Percentiles rank a stretch among this genome's conserved stretches.
Evolutionary conservation across 2,888 invertebrate genomes (phyloP).

Genomic region (Aspidiotus rigidus): DNA sequence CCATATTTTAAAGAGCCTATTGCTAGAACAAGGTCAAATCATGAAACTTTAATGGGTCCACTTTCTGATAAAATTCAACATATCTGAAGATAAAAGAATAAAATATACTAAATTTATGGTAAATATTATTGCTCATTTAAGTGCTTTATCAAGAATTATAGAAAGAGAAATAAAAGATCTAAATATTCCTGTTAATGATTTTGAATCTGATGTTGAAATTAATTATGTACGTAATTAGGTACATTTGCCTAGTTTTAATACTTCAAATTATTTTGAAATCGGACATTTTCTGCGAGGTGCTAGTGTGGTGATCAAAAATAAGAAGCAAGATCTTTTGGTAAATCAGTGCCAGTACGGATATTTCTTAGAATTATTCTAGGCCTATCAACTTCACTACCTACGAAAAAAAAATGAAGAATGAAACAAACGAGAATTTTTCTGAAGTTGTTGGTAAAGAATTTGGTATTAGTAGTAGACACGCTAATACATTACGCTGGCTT

Average conservation of each 20-base stretch:
- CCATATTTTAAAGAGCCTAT: no score
- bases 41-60: no score
- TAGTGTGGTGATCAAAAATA: neutral
- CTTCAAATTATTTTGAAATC: neutral
- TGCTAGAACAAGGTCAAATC: no score
- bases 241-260: neutral
- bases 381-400: slow-evolving; percentile 1
- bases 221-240: no score
- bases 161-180: no score
- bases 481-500: neutral
- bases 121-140: no score
- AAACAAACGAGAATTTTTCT: neutral
- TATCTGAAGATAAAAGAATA: no score
- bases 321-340: slow-evolving; percentile 1
- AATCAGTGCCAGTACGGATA: slow-evolving; percentile 6
- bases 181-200: no score
- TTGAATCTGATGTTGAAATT: no score
- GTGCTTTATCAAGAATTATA: no score
- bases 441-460: neutral
- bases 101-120: no score
- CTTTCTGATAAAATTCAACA: no score
- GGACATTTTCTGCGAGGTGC: neutral
- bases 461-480: neutral
- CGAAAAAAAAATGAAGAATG: neutral
- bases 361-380: slow-evolving; percentile 3